A percentile compares a stretch with the other conserved stretches of the same genome.
phyloP scores from a whole-genome alignment of 2,113 vertebrate genomes.

The Ictidomys tridecemlineatus region DNA sequence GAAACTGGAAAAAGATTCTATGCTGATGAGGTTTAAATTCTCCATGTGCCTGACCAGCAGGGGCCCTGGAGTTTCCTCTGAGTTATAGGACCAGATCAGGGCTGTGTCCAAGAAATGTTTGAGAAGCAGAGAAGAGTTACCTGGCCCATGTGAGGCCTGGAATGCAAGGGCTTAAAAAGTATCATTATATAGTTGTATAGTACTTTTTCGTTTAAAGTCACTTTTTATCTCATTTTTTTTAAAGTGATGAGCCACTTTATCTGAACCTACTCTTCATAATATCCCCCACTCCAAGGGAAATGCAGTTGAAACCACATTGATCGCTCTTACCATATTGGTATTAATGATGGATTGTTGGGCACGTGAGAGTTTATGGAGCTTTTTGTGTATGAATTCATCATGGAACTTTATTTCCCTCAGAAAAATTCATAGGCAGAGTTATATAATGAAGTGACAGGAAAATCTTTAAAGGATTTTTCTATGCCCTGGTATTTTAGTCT shows the following conservation, averaged over 20 bases:
- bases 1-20: slow-evolving; percentile 6
- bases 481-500: neutral
- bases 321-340: neutral
- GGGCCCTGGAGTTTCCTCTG: accelerated
- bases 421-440: neutral
- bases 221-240: neutral
- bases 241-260: accelerated
- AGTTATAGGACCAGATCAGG: neutral
- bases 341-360: no score
- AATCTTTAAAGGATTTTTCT: neutral
- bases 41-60: neutral
- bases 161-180: neutral
- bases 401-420: neutral
- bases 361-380: neutral
- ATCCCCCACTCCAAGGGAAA: neutral
- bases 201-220: neutral
- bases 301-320: no score
- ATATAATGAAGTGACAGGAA: neutral
- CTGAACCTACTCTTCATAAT: neutral
- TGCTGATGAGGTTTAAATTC: neutral
- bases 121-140: neutral
- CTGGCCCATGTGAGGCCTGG: neutral
- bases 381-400: neutral
- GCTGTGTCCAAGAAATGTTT: neutral
- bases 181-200: neutral